Percentiles rank a stretch among this genome's conserved stretches.
phyloP scores from a whole-genome alignment of 2,888 invertebrate species.

The Drepana falcataria region DNA sequence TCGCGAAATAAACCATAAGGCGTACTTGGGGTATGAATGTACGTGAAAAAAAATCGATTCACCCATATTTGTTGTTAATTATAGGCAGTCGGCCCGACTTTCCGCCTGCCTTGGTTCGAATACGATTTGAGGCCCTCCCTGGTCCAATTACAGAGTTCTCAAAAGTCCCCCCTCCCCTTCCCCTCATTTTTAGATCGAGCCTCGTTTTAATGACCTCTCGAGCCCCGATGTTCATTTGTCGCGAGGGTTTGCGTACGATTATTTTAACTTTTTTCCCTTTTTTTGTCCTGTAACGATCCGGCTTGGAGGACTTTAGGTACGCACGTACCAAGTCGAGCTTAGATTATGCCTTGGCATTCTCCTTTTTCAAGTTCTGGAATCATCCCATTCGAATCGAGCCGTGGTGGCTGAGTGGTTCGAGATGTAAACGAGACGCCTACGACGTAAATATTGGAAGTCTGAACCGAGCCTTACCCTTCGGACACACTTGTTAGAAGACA shows the following conservation, averaged over 20 bases:
- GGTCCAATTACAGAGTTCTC: slow-evolving; percentile 76
- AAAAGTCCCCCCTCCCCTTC: slow-evolving; percentile 60
- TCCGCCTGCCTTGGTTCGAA: slow-evolving; percentile 73
- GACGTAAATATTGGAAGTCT: no score
- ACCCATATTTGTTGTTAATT: slow-evolving; percentile 79
- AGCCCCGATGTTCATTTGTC: slow-evolving; percentile 77
- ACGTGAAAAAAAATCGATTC: slow-evolving; percentile 65
- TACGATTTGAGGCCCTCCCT: slow-evolving; percentile 76
- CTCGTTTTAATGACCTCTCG: slow-evolving; percentile 77
- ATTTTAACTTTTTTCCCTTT: slow-evolving; percentile 62
- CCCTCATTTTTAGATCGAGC: slow-evolving; percentile 75
- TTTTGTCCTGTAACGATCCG: slow-evolving; percentile 46
- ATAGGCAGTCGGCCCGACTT: slow-evolving; percentile 74
- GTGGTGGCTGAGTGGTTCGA: no score
- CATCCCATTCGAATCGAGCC: no score
- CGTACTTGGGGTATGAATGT: slow-evolving; percentile 35
- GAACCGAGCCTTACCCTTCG: no score
- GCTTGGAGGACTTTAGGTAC: slow-evolving; percentile 36
- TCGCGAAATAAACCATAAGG: slow-evolving; percentile 51
- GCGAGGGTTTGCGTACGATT: slow-evolving; percentile 71
- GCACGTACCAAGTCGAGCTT: slow-evolving; percentile 30
- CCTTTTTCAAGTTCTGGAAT: neutral
- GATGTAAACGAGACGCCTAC: no score
- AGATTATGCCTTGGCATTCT: slow-evolving; percentile 16
- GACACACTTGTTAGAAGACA: no score